These are phyloP conservation scores for Lagria hirta DNA, from an alignment of 2,888 invertebrate genomes.

Conservation along the genomic window DNA sequence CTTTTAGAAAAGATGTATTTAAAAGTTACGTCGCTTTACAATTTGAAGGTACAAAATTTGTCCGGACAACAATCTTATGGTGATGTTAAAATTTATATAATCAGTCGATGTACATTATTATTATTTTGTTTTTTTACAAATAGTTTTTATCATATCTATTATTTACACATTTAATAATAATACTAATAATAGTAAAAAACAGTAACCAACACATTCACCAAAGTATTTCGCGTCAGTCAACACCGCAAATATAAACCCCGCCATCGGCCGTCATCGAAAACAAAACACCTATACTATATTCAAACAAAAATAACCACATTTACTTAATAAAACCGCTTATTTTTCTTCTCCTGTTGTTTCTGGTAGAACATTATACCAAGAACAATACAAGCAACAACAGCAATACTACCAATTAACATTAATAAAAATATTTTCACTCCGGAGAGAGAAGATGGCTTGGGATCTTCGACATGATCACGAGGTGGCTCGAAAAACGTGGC, in stretches of 20 bases:
- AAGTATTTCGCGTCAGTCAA: constrained; percentile 16
- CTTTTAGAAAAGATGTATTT: too few species aligned
- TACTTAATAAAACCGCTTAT: constrained; percentile 85
- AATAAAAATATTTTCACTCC: constrained; percentile 89
- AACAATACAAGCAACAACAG: constrained; percentile 79
- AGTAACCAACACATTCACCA: constrained; percentile 7
- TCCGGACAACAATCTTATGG: too few species aligned
- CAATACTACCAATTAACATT: constrained; percentile 81
- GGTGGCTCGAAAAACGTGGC: constrained; percentile 90
- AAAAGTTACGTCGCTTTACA: too few species aligned
- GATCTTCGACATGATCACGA: constrained; percentile 86
- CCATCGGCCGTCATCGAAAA: constrained; percentile 4
- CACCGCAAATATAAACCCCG: too few species aligned
- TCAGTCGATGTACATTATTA: too few species aligned
- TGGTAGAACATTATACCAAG: constrained; percentile 92
- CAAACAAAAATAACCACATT: constrained; percentile 37
- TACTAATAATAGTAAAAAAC: constrained; percentile 16
- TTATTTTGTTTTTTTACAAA: too few species aligned
- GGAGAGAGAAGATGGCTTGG: constrained; percentile 80
- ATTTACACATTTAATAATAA: too few species aligned
- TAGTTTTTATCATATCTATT: too few species aligned
- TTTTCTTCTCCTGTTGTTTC: constrained; percentile 83
- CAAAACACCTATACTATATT: constrained; percentile 2
- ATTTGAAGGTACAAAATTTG: too few species aligned
- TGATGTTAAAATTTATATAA: too few species aligned